Evolutionary conservation across 2,888 invertebrate species (phyloP).

Genomic region (Lucinisca nassula): DNA sequence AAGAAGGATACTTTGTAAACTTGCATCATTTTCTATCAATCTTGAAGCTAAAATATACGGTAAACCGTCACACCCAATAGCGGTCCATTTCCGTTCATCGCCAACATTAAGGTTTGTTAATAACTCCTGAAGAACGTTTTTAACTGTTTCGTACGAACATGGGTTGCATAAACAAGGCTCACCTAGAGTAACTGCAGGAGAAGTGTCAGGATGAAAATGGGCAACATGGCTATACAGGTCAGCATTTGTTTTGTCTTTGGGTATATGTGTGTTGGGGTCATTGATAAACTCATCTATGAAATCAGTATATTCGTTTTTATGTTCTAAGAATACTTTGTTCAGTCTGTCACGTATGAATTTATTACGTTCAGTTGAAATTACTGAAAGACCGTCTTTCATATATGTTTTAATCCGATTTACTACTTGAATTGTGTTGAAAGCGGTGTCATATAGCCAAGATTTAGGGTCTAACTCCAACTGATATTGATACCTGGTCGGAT

Average conservation of each 20-base stretch:
- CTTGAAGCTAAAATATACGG: constrained; percentile 2
- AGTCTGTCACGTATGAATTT: neutral
- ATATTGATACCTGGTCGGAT: neutral
- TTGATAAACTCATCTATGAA: neutral
- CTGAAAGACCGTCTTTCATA: neutral
- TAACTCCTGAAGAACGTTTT: neutral
- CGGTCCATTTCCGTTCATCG: neutral
- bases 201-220: neutral
- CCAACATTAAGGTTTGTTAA: neutral
- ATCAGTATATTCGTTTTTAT: neutral
- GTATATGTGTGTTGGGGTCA: neutral
- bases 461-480: neutral
- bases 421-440: neutral
- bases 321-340: neutral
- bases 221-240: neutral
- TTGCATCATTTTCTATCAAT: neutral
- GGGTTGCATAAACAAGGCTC: constrained; percentile 7
- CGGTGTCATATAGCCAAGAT: neutral
- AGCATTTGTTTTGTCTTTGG: neutral
- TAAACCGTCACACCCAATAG: constrained; percentile 15
- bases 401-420: neutral
- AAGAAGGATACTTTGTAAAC: neutral
- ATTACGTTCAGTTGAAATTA: neutral
- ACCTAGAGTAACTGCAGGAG: neutral
- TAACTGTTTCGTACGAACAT: constrained; percentile 14